Evolutionary conservation across 2,797 vertebrate species (phyloP), one percentile per base, ranked within the genome.

Genomic region (Sebastiscus tertius): DNA sequence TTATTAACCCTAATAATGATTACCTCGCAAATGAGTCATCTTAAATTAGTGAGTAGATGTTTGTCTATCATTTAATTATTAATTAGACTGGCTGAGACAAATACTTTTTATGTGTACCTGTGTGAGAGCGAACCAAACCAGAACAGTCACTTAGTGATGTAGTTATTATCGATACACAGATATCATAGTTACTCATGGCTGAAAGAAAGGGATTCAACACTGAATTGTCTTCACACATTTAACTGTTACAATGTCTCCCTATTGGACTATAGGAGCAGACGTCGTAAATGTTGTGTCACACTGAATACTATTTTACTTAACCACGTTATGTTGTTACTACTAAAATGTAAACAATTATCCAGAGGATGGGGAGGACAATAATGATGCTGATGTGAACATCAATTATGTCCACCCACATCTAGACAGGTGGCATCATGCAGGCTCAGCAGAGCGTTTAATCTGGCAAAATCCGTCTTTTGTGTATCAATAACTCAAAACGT

Each of bases 231-330:
- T 52, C 59, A 54, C 71, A 29, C 31, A 13, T 65, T 59, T 39
- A 66, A 78, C 39, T 69, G 73, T 66, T 29, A n/a, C 34, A 66
- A 5, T 20, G 20, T 69, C 78, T 69, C 54, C 70, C 74, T 14
- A 9, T 46, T 26, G 65, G 77, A 63, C 52, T 1, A 3, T 5
- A 20, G 59, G 14, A 81, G 70, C 78, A 80, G 82, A 34, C 87
- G 31, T 83, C 70, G 71, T 54, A 78, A 78, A 79, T 49, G 72
- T 34, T 56, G 80, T 55, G 36, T 77, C 61, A 62, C 46, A 74
- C 26, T 4, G 8, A 27, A 67, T 67, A 39, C 6, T 77, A 5
- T 62, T 84, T 67, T n/a, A 74, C 42, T 59, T 27, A 72, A 60
- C 13, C 56, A 55, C 1, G 6, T 84, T 68, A 27, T 60, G 64